Base-by-base conservation (phyloP, 2,888 invertebrate species). In the Xestia xanthographa region DNA sequence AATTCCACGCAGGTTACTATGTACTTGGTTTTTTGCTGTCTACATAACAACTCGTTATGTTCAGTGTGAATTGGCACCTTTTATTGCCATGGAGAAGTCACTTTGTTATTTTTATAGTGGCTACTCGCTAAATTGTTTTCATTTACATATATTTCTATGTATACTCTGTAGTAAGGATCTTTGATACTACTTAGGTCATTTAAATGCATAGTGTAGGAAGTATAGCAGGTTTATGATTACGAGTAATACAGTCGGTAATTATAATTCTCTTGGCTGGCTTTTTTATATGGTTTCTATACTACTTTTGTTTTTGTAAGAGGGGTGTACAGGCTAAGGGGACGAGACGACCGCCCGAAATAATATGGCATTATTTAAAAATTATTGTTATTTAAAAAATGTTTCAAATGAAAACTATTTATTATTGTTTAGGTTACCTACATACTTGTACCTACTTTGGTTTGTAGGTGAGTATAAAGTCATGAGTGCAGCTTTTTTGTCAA, bases 21-120 rank as follows among this genome's bases (percentile, higher is more conserved):
- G 66, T 45, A 26, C 34, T 41, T 68, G 17, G 9, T 60, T 26
- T 78, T 69, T 14, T n/a, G n/a, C 20, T n/a, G 11, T 20, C 0
- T 43, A 60, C 60, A 60, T 70, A 78, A 68, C 68, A 22, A 48
- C 50, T 83, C 26, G 41, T 78, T 83, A 48, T 22, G 43, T 70
- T 78, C 79, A 69, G 38, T 83, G 83, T 80, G 58, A 82, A 65
- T 82, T 56, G 48, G 53, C 56, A 14, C 34, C 38, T 11, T 63
- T 67, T 76, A 68, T 22, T 34, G 41, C 34, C 26, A 53, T 53
- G 41, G 66, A 38, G 5, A 17, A 11, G 29, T 20, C 26, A 50
- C 20, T 53, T 43, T 66, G 17, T 50, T 50, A 5, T 66, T 81
- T 70, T 66, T 65, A 50, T 65, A 26, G 34, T n/a, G 26, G 11